Percentiles rank a stretch among this genome's conserved stretches.
phyloP scores from a whole-genome alignment of 2,797 vertebrate genomes.

The Podarcis lilfordi region DNA sequence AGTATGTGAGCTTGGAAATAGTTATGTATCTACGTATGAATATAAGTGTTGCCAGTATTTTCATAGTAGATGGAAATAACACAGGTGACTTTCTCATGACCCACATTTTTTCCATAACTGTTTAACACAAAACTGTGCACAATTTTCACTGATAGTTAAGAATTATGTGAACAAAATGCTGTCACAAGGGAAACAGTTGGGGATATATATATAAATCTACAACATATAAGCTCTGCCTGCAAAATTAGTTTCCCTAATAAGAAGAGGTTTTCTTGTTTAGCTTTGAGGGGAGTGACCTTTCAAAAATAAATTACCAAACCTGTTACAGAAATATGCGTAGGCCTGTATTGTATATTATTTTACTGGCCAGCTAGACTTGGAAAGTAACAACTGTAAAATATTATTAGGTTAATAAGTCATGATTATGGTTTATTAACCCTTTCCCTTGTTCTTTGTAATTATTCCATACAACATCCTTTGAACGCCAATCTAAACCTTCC shows the following conservation, averaged over 20 bases:
- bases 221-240: not conserved
- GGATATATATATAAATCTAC: not conserved
- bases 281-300: not conserved
- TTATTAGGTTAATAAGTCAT: not conserved
- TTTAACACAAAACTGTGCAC: not conserved
- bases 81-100: conserved; percentile 11
- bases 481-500: not conserved
- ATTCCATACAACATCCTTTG: not conserved
- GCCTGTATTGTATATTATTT: not conserved
- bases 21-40: not conserved
- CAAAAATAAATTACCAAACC: not conserved
- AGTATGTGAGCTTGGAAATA: not conserved
- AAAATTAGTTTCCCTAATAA: not conserved
- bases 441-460: not conserved
- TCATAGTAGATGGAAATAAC: conserved; percentile 22
- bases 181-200: not conserved
- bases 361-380: not conserved
- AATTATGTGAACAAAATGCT: not conserved
- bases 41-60: not conserved
- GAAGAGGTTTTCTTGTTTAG: not conserved
- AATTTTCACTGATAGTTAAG: not conserved
- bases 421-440: not conserved
- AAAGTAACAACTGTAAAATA: not conserved
- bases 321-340: not conserved
- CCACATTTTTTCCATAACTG: conserved; percentile 20